Evolutionary conservation across 2,797 vertebrate genomes (phyloP).

Genomic region (Melanotaenia pygmaea): DNA sequence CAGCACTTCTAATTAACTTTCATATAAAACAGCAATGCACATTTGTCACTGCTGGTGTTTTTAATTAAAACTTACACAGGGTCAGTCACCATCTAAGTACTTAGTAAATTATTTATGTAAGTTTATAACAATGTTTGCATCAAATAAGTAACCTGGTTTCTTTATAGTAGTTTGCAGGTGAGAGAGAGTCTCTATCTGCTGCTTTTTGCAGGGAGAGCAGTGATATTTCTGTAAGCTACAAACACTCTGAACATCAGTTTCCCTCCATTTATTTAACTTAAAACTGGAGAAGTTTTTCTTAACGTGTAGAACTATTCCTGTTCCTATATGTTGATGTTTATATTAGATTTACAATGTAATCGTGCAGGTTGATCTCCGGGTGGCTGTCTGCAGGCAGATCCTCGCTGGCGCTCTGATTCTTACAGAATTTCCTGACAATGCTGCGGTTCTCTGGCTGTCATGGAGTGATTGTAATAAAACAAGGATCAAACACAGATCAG

Average conservation of each 20-base stretch:
- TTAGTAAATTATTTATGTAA: neutral
- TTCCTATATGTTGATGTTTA: neutral
- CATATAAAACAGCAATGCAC: neutral
- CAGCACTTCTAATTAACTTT: neutral
- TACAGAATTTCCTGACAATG: neutral
- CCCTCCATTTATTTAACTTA: neutral
- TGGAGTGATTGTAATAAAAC: slow-evolving; percentile 56
- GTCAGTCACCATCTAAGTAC: neutral
- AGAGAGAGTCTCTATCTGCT: neutral
- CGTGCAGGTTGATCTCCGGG: neutral
- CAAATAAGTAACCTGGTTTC: neutral
- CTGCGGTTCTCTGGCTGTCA: neutral
- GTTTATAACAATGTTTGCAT: neutral
- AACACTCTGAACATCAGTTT: neutral
- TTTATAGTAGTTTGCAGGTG: neutral
- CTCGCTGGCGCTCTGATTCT: neutral
- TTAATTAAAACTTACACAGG: neutral
- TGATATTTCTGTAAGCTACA: neutral
- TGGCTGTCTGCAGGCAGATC: neutral
- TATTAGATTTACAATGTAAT: neutral
- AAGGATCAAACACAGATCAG: slow-evolving; percentile 52
- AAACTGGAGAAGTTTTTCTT: neutral
- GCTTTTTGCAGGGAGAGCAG: neutral
- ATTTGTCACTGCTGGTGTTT: neutral
- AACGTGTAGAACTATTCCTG: neutral